phyloP scores from a whole-genome alignment of 2,113 vertebrate species.

The Notothenia rossii region DNA sequence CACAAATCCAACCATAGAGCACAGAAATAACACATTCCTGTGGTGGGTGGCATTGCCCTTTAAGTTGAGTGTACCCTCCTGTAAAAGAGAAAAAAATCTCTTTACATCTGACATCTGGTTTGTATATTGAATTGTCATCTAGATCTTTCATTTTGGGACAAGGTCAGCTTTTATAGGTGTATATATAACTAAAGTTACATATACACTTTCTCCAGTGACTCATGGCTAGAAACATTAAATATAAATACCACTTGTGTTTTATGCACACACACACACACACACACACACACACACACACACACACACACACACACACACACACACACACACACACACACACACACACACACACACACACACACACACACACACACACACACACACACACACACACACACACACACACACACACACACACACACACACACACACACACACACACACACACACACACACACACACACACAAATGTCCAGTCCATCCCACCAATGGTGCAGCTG shows the following conservation, averaged over 20 bases:
- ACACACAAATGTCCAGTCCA: slow-evolving; percentile 23
- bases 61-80: slow-evolving; percentile 21
- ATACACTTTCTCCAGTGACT: slow-evolving; percentile 56
- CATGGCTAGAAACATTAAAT: slow-evolving; percentile 47
- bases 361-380: no score
- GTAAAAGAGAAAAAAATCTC: slow-evolving; percentile 31
- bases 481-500: slow-evolving; percentile 51
- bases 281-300: no score
- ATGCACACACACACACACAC: no score
- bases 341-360: no score
- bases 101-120: slow-evolving; percentile 49
- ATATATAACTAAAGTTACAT: slow-evolving; percentile 32
- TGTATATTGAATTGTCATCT: slow-evolving; percentile 30
- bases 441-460: not conserved
- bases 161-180: slow-evolving; percentile 32
- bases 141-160: slow-evolving; percentile 42
- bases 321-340: no score
- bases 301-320: no score
- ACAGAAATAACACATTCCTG: slow-evolving; percentile 52
- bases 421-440: no score
- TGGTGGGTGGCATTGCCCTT: slow-evolving; percentile 49
- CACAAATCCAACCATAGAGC: slow-evolving; percentile 35
- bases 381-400: no score
- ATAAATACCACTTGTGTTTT: slow-evolving; percentile 55
- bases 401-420: no score